Evolutionary conservation across 2,113 vertebrate species (phyloP), one percentile per base, ranked within the genome.

Genomic region (Poecilia latipinna): DNA sequence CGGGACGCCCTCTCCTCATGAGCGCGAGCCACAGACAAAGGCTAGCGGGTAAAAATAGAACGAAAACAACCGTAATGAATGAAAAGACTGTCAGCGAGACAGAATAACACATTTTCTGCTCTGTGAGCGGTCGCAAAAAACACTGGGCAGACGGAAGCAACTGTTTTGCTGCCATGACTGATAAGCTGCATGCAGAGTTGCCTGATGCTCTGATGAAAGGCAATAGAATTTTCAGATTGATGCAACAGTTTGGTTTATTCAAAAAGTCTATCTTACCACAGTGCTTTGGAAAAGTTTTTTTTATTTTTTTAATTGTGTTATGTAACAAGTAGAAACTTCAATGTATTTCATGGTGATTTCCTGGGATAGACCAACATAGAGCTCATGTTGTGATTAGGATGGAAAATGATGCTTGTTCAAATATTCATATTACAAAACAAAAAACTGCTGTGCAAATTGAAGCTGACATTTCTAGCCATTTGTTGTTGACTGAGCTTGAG

Each of bases 71-170:
- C 31, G 37, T 17, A 51, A 77, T 12, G 31, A 31, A 48, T 68
- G 17, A 80, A 67, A 3, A 62, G 39, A 60, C 31, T 77, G 75
- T 51, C 61, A 83, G 63, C 61, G n/a, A 64, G 42, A 70, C 29
- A 65, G 65, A 72, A 65, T 67, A 63, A 72, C 64, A 75, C 24
- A 62, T 84, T 63, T 72, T 72, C 48, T 29, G 54, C 54, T 39
- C 69, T n/a, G 68, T 72, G 82, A 83, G 73, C 44, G 64, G 61
- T 39, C 24, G 61, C 64, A 61, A 82, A 69, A 48, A 51, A 32
- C 42, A 37, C 35, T 11, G 29, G 63, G 35, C 77, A 88, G 78
- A 77, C 68, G 71, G 73, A 64, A 77, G 70, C n/a, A 68, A 64
- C 48, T 79, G 66, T 77, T 75, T 29, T 81, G 54, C 61, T 70